phyloP scores from a whole-genome alignment of 2,888 invertebrate genomes.

The Phengaris alcon region DNA sequence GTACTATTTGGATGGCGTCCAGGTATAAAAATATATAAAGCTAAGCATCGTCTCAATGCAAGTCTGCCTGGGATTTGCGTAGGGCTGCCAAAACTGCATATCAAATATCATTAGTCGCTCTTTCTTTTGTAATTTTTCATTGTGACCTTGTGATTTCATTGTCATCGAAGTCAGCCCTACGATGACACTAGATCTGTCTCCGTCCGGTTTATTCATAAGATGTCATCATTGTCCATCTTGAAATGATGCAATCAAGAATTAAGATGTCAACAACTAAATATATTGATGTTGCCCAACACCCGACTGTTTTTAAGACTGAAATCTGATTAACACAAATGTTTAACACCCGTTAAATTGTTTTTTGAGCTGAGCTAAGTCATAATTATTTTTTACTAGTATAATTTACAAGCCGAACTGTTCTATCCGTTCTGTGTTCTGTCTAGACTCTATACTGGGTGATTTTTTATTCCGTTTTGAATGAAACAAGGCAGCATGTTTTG shows the following conservation, averaged over 20 bases:
- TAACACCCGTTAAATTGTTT: no score
- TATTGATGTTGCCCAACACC: no score
- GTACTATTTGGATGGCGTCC: constrained; percentile 72
- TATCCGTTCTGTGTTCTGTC: no score
- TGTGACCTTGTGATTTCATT: constrained; percentile 15
- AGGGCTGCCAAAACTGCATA: constrained; percentile 34
- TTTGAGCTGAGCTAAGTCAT: no score
- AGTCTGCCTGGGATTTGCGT: constrained; percentile 57
- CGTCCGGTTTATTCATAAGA: not conserved
- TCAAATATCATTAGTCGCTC: not conserved
- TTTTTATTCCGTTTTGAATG: no score
- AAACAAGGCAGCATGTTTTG: no score
- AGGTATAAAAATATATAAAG: constrained; percentile 74
- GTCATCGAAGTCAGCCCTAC: constrained; percentile 7
- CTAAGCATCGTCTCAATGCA: constrained; percentile 60
- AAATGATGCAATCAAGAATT: constrained; percentile 7
- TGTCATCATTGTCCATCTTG: not conserved
- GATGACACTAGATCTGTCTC: not conserved
- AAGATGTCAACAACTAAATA: not conserved
- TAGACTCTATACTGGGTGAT: no score
- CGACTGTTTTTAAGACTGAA: no score
- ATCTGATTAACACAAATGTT: no score
- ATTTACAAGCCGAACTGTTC: no score
- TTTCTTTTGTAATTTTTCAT: no score
- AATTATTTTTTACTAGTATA: no score